A percentile compares a stretch with the other conserved stretches of the same genome.
Conservation (phyloP, 2,797 vertebrate species). For the Lateolabrax maculatus region DNA sequence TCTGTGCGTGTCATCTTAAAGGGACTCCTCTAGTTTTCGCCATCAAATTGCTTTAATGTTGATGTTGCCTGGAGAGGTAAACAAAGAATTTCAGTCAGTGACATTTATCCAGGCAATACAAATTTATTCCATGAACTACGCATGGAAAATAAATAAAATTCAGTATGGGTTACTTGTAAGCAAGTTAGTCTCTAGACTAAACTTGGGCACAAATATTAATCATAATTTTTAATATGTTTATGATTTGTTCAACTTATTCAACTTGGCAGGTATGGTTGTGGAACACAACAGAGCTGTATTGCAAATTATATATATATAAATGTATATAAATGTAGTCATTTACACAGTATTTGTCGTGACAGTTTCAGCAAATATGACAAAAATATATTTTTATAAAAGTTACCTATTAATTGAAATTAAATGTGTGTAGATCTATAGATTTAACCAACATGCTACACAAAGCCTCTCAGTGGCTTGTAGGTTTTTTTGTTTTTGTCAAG, state of each 20-base stretch:
- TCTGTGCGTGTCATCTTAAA: conserved; percentile 99
- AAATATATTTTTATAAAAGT: no score
- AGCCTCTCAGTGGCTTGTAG: no score
- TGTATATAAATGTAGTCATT: no score
- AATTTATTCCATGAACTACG: neutral
- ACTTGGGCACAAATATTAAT: neutral
- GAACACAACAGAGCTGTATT: neutral
- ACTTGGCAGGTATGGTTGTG: neutral
- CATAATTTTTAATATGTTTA: neutral
- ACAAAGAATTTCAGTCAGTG: conserved; percentile 55
- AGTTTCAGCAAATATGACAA: no score
- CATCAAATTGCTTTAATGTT: conserved; percentile 89
- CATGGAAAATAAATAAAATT: neutral
- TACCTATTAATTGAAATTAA: no score
- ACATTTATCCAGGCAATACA: conserved; percentile 7
- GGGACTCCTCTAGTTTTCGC: conserved; percentile 85
- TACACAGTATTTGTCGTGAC: no score
- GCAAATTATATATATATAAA: no score
- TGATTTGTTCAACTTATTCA: neutral
- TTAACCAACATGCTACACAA: no score
- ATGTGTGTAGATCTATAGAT: no score
- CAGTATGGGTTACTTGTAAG: neutral
- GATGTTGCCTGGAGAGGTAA: conserved; percentile 74
- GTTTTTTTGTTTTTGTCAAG: no score
- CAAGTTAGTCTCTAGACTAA: neutral